Percentiles rank a stretch among this genome's conserved stretches.
Conservation (phyloP, 1,140 invertebrate species). For the Penaeus chinensis region DNA sequence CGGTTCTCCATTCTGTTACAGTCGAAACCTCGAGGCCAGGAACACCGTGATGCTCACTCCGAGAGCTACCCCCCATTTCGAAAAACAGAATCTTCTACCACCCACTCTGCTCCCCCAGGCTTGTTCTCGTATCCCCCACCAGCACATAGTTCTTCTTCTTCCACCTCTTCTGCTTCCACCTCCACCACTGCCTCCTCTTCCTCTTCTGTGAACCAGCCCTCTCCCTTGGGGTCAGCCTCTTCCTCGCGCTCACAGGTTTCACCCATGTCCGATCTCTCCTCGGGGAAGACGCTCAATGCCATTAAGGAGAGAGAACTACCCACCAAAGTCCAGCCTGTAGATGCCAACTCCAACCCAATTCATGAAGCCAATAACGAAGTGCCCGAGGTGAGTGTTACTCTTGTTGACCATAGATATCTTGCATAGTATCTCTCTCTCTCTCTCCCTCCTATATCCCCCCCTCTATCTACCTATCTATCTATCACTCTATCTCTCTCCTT, state of each 20-base stretch:
- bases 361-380: constrained; percentile 38
- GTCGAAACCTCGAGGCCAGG: no score
- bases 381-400: constrained; percentile 13
- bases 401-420: not conserved
- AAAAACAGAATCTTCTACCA: constrained; percentile 13
- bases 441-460: not conserved
- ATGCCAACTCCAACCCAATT: constrained; percentile 52
- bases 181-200: constrained; percentile 6
- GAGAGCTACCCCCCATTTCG: constrained; percentile 10
- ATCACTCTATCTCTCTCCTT: no score
- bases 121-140: constrained; percentile 8
- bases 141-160: not conserved
- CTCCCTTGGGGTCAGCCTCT: constrained; percentile 41
- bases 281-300: constrained; percentile 34
- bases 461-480: no score
- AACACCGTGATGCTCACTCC: not conserved
- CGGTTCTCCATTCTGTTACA: no score
- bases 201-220: constrained; percentile 29
- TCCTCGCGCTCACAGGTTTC: constrained; percentile 31
- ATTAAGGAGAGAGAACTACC: constrained; percentile 37
- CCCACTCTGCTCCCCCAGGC: constrained; percentile 23
- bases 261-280: constrained; percentile 33
- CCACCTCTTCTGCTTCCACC: not conserved
- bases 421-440: not conserved
- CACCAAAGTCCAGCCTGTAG: constrained; percentile 38